Evolutionary conservation across 2,888 invertebrate genomes (phyloP).

Genomic region (Heteromyza rotundicornis): DNA sequence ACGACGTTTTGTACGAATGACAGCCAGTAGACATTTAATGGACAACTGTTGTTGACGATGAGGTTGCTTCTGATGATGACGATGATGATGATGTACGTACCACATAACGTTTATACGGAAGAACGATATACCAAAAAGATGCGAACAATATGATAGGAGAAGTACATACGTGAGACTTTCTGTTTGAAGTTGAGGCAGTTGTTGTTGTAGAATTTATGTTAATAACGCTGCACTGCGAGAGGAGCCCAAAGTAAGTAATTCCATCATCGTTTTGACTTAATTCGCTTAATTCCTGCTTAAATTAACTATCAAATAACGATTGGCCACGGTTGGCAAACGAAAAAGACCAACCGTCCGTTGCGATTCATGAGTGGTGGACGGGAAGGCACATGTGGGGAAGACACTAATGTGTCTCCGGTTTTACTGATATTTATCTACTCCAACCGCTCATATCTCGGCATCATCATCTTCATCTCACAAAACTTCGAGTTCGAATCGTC

Average conservation of each 20-base stretch:
- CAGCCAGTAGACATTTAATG: background rate
- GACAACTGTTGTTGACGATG: background rate
- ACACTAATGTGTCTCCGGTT: conserved; percentile 9
- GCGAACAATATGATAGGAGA: background rate
- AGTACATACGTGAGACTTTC: no score
- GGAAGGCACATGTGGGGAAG: background rate
- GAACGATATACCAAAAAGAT: background rate
- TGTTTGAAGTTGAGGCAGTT: background rate
- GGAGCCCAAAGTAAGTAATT: background rate
- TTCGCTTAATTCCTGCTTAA: conserved; percentile 23
- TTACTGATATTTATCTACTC: conserved; percentile 21
- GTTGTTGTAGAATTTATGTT: background rate
- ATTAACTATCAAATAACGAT: conserved; percentile 15
- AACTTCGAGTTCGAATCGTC: background rate
- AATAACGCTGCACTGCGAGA: no score
- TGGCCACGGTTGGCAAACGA: no score
- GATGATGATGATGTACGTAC: background rate
- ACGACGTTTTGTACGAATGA: background rate
- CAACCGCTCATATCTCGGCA: conserved; percentile 14
- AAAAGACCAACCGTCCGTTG: no score
- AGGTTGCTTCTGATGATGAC: background rate
- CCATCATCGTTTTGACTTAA: conserved; percentile 13
- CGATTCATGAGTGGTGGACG: background rate
- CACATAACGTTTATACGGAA: no score
- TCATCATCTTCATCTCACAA: conserved; percentile 13